phyloP scores from a whole-genome alignment of 2,888 invertebrate genomes.

The Perithous albicinctus region DNA sequence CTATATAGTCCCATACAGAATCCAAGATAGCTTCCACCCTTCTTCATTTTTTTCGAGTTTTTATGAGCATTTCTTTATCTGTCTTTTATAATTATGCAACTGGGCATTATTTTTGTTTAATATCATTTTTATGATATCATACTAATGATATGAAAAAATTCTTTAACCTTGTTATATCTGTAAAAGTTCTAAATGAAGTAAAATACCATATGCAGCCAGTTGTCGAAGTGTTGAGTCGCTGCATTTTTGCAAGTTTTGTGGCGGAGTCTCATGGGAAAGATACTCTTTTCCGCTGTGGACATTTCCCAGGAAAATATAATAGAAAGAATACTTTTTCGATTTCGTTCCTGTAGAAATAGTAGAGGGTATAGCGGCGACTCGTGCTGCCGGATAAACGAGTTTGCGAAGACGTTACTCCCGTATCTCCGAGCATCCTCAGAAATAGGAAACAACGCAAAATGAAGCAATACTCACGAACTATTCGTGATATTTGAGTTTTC shows the following conservation, averaged over 20 bases:
- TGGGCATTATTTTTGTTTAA: background rate
- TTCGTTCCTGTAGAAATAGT: constrained; percentile 53
- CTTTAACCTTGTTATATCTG: too few relatives aligned
- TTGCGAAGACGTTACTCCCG: constrained; percentile 57
- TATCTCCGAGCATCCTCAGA: constrained; percentile 1
- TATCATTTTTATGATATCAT: background rate
- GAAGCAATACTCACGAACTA: constrained; percentile 18
- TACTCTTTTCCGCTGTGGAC: background rate
- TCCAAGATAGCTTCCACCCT: background rate
- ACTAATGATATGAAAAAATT: too few relatives aligned
- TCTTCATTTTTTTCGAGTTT: too few relatives aligned
- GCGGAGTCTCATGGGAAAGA: constrained; percentile 1
- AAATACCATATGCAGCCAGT: background rate
- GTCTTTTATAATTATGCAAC: background rate
- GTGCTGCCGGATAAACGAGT: constrained; percentile 73
- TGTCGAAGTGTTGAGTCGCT: background rate
- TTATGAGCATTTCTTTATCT: background rate
- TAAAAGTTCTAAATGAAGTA: background rate
- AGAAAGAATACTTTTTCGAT: constrained; percentile 64
- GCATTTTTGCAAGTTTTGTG: background rate
- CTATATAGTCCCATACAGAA: background rate
- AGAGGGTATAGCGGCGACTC: constrained; percentile 40
- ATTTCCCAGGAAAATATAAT: constrained; percentile 57
- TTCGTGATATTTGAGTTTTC: constrained; percentile 1
- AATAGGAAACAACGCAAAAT: background rate